Evolutionary conservation across 2,113 vertebrate species (phyloP), one percentile per base, ranked within the genome.

Genomic region (Microtus richardsoni): DNA sequence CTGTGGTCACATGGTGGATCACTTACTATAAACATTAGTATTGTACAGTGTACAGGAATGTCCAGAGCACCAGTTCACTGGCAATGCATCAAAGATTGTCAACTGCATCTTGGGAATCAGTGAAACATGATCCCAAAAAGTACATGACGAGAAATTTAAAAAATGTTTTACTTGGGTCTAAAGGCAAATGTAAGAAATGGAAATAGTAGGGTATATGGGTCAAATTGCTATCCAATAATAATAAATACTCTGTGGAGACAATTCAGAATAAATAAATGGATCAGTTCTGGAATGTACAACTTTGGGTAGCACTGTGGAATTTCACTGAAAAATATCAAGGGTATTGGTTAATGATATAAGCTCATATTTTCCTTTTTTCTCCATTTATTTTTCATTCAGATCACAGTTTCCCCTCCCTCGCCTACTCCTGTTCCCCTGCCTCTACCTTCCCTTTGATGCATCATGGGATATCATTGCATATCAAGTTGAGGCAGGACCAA

Each of bases 161-260:
- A 58, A 58, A 58, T 2, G 5, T n/a, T 58, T 58, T 58, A 58
- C 54, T 47, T 82, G 36, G 47, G 54, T 39, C 22, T 83, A 70
- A 66, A 19, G 62, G 21, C 1, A 41, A 86, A 13, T 41, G 6
- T 13, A 73, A 73, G 60, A 73, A 49, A 13, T 10, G 4, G 2
- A 8, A 4, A 68, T 47, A 0, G 6, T 24, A 4, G 26, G 0
- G 11, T 0, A 21, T n/a, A 4, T 44, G 41, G n/a, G 26, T 62
- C 62, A 39, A 84, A 5, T 62, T 41, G 26, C n/a, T 39, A 64
- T 41, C 7, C 54, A n/a, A 62, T 14, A 41, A 28, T 17, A 28
- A 41, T 62, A 74, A 41, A 22, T 41, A 62, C 7, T 62, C 24
- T 36, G 36, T 39, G n/a, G 24, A 83, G 3, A 44, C 13, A 62